Evolutionary conservation across 2,113 vertebrate species (phyloP).

Genomic region (Ammodytes marinus): DNA sequence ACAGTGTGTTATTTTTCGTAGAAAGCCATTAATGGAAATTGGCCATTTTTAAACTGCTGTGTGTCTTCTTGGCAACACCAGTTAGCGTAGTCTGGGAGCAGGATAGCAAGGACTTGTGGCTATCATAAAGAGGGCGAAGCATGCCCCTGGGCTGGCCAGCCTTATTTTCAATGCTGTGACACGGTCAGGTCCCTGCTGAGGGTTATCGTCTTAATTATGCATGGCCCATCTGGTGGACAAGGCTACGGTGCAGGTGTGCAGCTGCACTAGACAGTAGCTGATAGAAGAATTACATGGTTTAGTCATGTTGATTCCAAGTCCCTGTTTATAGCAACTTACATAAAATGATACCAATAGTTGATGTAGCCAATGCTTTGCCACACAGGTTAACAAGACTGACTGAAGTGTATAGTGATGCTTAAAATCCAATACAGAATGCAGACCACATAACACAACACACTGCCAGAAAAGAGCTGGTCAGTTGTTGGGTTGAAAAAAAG

Average conservation of each 20-base stretch:
- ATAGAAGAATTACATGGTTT: slow-evolving; percentile 50
- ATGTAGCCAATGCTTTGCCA: neutral
- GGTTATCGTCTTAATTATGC: slow-evolving; percentile 78
- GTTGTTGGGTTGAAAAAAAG: neutral
- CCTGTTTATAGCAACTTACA: slow-evolving; percentile 1
- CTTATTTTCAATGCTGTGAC: slow-evolving; percentile 67
- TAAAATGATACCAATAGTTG: slow-evolving; percentile 5
- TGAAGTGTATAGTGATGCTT: neutral
- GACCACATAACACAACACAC: neutral
- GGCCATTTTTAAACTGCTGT: neutral
- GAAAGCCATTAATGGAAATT: neutral
- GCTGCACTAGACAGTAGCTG: slow-evolving; percentile 50
- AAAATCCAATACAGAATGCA: neutral
- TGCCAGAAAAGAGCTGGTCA: neutral
- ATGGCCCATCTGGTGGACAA: slow-evolving; percentile 68
- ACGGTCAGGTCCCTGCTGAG: slow-evolving; percentile 73
- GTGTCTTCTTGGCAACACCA: slow-evolving; percentile 25
- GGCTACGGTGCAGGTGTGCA: slow-evolving; percentile 63
- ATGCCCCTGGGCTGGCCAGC: slow-evolving; percentile 55
- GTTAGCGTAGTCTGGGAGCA: slow-evolving; percentile 11
- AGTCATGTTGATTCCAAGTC: slow-evolving; percentile 32
- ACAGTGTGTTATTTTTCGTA: too few species aligned
- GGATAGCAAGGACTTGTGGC: slow-evolving; percentile 18
- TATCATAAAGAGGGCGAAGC: slow-evolving; percentile 48
- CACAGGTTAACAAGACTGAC: neutral